Evolutionary conservation across 2,113 vertebrate species (phyloP), one percentile per base, ranked within the genome.

Genomic region (Dipodomys ordii): DNA sequence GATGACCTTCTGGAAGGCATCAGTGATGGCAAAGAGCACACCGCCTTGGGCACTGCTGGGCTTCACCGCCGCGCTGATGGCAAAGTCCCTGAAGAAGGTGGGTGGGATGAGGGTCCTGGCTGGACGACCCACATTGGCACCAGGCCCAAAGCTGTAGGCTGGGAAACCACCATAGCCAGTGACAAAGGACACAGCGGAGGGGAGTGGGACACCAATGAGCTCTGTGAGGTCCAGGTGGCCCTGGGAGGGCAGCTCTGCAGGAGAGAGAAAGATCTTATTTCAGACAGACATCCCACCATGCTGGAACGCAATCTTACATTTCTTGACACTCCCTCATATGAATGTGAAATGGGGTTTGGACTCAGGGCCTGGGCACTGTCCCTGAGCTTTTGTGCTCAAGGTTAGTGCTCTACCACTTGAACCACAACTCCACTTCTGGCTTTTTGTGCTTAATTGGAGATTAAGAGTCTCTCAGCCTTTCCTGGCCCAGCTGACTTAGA

Each of bases 171-270:
- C 99, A 0, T 99, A 99, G 68, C 99, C 99, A 0, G 99, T 99
- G 74, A 99, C 98, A 46, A 99, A 99, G 97, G 99, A 99, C 94
- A 99, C 98, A 0, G 99, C 99, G 0, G 99, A 98, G n/a, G 99
- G 99, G 18, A 99, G 98, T 1, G 99, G 99, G n/a, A 99, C 99
- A 5, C 99, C 99, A 27, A 99, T 99, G 78, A 99, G 92, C 97
- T 99, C 99, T 0, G 99, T 99, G 94, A 99, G 98, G 97, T 99
- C 99, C 97, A 99, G 97, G 28, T 97, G 97, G 85, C 97, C 98
- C 92, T 95, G 98, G 16, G 98, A 97, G 28, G 97, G 97, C 4
- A 92, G 90, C 35, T 98, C 99, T 99, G 98, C 57, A 90, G 81
- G 27, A 27, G 84, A 28, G 97, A 16, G 0, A 94, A 76, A 13